Conservation (phyloP, 2,888 invertebrate genomes). For the Apamea sordens region DNA sequence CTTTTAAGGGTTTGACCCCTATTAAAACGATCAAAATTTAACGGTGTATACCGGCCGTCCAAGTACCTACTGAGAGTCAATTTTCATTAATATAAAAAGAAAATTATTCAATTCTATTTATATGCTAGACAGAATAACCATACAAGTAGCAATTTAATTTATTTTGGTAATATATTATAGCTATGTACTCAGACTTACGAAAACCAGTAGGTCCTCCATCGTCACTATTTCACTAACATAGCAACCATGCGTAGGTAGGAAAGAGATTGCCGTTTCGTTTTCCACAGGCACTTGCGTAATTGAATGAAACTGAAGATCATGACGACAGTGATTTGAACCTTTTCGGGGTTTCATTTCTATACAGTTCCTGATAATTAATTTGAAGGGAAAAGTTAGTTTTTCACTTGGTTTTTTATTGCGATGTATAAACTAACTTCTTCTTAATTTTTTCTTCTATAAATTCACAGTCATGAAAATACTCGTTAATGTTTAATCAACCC, state of each 20-base stretch:
- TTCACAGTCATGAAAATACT: neutral
- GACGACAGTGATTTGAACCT: neutral
- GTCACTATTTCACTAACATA: neutral
- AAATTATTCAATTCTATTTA: neutral
- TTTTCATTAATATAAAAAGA: neutral
- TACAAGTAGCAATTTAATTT: constrained; percentile 8
- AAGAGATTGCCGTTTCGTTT: constrained; percentile 39
- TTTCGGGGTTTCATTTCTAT: constrained; percentile 3
- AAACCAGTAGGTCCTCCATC: neutral
- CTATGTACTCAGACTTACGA: neutral
- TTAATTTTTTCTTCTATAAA: neutral
- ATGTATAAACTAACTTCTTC: no score
- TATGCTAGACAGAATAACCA: neutral
- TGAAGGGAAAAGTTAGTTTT: no score
- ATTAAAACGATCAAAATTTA: no score
- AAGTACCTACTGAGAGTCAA: no score
- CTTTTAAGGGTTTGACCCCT: no score
- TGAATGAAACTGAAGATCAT: neutral
- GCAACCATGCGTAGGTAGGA: constrained; percentile 24
- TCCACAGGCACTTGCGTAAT: constrained; percentile 32
- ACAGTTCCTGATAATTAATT: neutral
- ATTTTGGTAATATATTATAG: constrained; percentile 5
- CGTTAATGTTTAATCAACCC: neutral
- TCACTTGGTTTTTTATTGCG: no score
- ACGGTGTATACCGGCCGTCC: no score